Evolutionary conservation across 2,797 vertebrate species (phyloP).

Genomic region (Euthynnus affinis): DNA sequence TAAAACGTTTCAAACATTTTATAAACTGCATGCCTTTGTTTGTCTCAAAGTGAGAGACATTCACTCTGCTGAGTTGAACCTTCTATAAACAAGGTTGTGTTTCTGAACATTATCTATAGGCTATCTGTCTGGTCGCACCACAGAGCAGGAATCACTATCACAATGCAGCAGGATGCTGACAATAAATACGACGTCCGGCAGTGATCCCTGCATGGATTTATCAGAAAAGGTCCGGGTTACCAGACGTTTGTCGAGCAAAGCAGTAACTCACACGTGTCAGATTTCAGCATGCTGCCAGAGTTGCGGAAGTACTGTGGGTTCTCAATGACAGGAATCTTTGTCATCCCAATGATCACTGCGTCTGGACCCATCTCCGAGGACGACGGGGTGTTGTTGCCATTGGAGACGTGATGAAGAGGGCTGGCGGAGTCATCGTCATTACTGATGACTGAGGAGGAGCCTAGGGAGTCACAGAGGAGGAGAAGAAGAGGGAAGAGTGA

Average conservation of each 20-base stretch:
- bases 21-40: not conserved
- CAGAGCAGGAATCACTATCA: slow-evolving; percentile 60
- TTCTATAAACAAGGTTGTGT: slow-evolving; percentile 18
- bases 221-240: slow-evolving; percentile 75
- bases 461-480: slow-evolving; percentile 77
- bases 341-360: slow-evolving; percentile 99
- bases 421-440: slow-evolving; percentile 99
- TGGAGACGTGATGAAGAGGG: slow-evolving; percentile 99
- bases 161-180: slow-evolving; percentile 64
- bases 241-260: slow-evolving; percentile 33
- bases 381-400: slow-evolving; percentile 98
- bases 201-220: slow-evolving; percentile 76
- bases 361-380: slow-evolving; percentile 98
- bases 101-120: slow-evolving; percentile 25
- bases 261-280: slow-evolving; percentile 96
- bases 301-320: slow-evolving; percentile 99
- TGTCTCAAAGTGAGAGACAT: not conserved
- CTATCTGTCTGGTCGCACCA: slow-evolving; percentile 5
- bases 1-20: too few species aligned
- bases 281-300: slow-evolving; percentile 95
- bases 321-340: slow-evolving; percentile 99
- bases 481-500: slow-evolving; percentile 5
- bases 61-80: slow-evolving; percentile 10
- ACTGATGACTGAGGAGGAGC: slow-evolving; percentile 98
- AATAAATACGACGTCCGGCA: slow-evolving; percentile 60